Base-by-base conservation (phyloP, 1,140 invertebrate genomes). In the Sinella curviseta region DNA sequence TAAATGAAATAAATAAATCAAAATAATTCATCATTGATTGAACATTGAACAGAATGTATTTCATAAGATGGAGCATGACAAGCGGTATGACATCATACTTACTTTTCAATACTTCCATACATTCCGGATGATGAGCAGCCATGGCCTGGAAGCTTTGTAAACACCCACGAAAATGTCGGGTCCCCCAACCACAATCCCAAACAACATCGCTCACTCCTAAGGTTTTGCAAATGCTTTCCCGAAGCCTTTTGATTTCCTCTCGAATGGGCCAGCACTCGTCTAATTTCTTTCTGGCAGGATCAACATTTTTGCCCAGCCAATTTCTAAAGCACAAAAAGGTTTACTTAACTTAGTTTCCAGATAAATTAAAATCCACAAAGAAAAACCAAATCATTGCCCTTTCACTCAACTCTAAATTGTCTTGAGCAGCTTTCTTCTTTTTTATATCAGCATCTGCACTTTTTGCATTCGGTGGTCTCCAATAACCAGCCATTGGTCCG, bases 111-210 rank as follows among this genome's bases (percentile, higher is more conserved):
- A 90, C 87, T n/a, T 86, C 77, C 90, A 94, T 92, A 77, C 90
- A 86, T 65, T 91, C 88, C 0, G 91, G 87, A 88, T 95, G 92
- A 82, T 95, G 92, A 74, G 90, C 87, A 0, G 90, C 88, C 24
- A 96, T 86, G 1, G 91, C 90, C 76, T 91, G 90, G 60, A 95
- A 91, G 83, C 93, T 94, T 84, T 93, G 91, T 0, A 96, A 87
- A 84, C 93, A 94, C 24, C 95, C 95, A 81, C 94, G 89, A 84
- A 95, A 94, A 85, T 96, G 94, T 80, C 92, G 91, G 30, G 93
- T 91, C 85, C 95, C 95, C 94, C 95, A 97, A 17, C 94, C 94
- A 86, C 92, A 94, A 80, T 96, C 93, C 90, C 93, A 94, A 34
- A 89, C 85, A 0, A 94, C 88, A 79, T 91, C 88, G 36, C 87